Conservation (phyloP, 1,140 invertebrate genomes). For the Oscheius sp. region DNA sequence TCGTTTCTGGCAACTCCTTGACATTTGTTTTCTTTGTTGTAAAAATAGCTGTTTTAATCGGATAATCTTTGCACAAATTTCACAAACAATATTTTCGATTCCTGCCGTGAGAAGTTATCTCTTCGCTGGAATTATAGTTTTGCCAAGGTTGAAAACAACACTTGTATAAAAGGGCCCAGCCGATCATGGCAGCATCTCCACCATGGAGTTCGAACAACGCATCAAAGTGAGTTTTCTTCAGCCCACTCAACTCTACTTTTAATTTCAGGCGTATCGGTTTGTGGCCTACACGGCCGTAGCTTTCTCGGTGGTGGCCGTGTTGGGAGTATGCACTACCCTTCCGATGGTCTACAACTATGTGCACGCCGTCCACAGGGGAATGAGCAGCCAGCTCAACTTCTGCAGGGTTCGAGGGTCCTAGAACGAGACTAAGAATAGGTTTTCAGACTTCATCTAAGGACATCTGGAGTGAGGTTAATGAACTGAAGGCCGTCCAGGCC, state of each 20-base stretch:
- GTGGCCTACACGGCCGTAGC: conserved; percentile 28
- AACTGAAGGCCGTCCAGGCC: conserved; percentile 29
- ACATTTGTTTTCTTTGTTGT: too few species aligned
- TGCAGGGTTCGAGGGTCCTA: conserved; percentile 5
- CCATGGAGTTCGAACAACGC: conserved; percentile 7
- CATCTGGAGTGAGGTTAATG: conserved; percentile 42
- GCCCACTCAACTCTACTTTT: too few species aligned
- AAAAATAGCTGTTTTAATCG: too few species aligned
- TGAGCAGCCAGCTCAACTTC: conserved; percentile 33
- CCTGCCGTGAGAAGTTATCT: too few species aligned
- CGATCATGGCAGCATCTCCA: too few species aligned
- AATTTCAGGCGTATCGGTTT: conserved; percentile 24
- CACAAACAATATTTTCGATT: too few species aligned
- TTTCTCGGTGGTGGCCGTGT: conserved; percentile 32
- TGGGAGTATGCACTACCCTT: conserved; percentile 35
- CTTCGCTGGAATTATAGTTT: too few species aligned
- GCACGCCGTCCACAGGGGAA: conserved; percentile 28
- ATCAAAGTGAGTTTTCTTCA: too few species aligned
- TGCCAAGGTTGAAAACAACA: too few species aligned
- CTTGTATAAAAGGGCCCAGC: too few species aligned
- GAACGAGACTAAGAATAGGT: background rate
- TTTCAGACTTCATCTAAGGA: conserved; percentile 39
- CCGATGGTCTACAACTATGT: conserved; percentile 44
- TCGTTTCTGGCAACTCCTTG: too few species aligned
- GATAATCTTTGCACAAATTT: too few species aligned